Base-by-base conservation (phyloP, 1,140 invertebrate genomes). In the Varroa destructor region DNA sequence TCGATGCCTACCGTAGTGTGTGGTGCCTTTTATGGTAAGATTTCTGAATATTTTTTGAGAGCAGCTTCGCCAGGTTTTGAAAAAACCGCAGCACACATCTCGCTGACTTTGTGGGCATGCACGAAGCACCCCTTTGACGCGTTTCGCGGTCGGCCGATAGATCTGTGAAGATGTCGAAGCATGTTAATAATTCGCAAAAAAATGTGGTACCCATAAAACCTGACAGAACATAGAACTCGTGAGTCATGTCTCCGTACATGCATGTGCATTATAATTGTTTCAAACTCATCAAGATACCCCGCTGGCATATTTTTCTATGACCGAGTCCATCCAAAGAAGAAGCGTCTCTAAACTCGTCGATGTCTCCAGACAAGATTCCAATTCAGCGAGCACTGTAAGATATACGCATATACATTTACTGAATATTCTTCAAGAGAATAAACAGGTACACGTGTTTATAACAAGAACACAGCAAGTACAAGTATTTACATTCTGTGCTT, bases 351-450 rank as follows among this genome's bases (percentile, higher is more conserved):
- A 46, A 67, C 61, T 67, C 12, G 40, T 67, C 36, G 61, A 67
- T 67, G 61, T 25, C 61, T 67, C 61, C 61, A 67, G 46, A 46
- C 61, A 67, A 12, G 61, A 67, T 46, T 67, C 61, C 61, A 67
- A 37, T 37, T 67, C 61, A 12, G 61, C 40, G 10, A 67, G 61
- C 12, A 67, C 61, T 67, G 61, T 2, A 46, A 8, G 12, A 36
- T 3, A 51, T 8, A 51, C 46, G 8, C 25, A 51, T 51, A 5
- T 51, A 8, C 46, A 51, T 51, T 3, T 8, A 51, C 25, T 25
- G 25, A 25, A 25, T 25, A 25, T 25, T 25, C 25, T 25, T 25
- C 25, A 25, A 25, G 25, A 25, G 25, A 25, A 25, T 25, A 25
- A 25, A 25, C 25, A 25, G 25, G 25, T 25, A 25, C 25, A 25